A percentile compares a stretch with the other conserved stretches of the same genome.
phyloP scores from a whole-genome alignment of 2,888 invertebrate genomes.

The Rotaria macrura region DNA sequence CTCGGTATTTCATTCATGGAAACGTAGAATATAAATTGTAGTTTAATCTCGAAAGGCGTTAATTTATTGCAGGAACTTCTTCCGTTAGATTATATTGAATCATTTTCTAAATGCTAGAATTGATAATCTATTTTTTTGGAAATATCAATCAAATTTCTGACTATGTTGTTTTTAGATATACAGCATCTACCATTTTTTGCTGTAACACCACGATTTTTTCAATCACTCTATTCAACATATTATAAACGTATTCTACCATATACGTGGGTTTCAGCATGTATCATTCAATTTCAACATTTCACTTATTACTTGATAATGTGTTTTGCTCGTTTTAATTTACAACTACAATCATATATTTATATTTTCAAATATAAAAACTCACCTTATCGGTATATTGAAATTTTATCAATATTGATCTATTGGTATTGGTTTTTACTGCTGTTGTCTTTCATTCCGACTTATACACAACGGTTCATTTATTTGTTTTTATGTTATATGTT shows the following conservation, averaged over 20 bases:
- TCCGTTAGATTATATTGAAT: too few relatives aligned
- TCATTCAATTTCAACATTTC: neutral
- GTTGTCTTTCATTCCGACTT: neutral
- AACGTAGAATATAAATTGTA: too few relatives aligned
- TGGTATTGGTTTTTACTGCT: neutral
- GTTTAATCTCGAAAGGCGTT: too few relatives aligned
- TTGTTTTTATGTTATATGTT: neutral
- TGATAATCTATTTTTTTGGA: too few relatives aligned
- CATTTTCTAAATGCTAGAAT: too few relatives aligned
- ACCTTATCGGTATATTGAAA: neutral
- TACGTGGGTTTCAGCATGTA: neutral
- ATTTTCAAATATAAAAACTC: neutral
- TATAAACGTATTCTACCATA: neutral
- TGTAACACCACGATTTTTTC: neutral
- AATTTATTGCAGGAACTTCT: too few relatives aligned
- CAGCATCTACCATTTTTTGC: constrained; percentile 17
- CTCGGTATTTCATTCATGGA: too few relatives aligned
- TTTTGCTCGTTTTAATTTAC: constrained; percentile 13
- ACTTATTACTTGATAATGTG: neutral
- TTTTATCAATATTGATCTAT: neutral
- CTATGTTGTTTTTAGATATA: neutral
- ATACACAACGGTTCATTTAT: neutral
- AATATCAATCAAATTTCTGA: too few relatives aligned
- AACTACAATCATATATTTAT: neutral
- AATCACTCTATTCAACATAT: neutral